Evolutionary conservation across 2,113 vertebrate genomes (phyloP).

Genomic region (Monopterus albus): DNA sequence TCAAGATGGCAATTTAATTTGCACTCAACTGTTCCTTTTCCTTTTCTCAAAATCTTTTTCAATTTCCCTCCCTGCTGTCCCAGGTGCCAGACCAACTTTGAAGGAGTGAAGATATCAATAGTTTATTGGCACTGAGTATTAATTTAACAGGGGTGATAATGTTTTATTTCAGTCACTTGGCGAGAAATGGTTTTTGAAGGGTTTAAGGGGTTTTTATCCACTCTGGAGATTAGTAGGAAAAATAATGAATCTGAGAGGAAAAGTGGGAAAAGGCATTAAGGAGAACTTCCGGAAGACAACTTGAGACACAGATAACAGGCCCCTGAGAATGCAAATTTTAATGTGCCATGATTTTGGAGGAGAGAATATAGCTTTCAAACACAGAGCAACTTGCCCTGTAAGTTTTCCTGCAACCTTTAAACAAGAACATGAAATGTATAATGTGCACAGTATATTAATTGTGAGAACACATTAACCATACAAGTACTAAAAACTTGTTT

Average conservation of each 20-base stretch:
- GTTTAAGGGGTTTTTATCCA: constrained; percentile 76
- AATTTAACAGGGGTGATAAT: constrained; percentile 74
- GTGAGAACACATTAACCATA: neutral
- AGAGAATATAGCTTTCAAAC: constrained; percentile 31
- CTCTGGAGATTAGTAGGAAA: constrained; percentile 76
- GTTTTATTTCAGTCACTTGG: constrained; percentile 68
- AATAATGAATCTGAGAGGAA: constrained; percentile 80
- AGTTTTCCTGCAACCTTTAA: constrained; percentile 33
- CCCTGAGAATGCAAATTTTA: constrained; percentile 63
- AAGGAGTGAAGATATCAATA: constrained; percentile 73
- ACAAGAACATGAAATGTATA: neutral
- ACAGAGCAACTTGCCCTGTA: constrained; percentile 15
- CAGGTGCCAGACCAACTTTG: constrained; percentile 78
- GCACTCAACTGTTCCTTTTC: constrained; percentile 60
- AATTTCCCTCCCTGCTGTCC: constrained; percentile 66
- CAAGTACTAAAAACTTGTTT: too few species aligned
- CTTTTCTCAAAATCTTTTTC: constrained; percentile 66
- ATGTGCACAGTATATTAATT: neutral
- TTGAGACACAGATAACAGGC: constrained; percentile 67
- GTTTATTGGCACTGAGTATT: constrained; percentile 76
- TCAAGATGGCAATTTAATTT: constrained; percentile 79
- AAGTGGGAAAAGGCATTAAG: constrained; percentile 75
- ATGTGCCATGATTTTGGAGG: constrained; percentile 70
- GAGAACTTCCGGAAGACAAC: constrained; percentile 74
- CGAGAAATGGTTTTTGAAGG: constrained; percentile 67